phyloP scores from a whole-genome alignment of 2,888 invertebrate genomes.

The Digitonthophagus gazella region DNA sequence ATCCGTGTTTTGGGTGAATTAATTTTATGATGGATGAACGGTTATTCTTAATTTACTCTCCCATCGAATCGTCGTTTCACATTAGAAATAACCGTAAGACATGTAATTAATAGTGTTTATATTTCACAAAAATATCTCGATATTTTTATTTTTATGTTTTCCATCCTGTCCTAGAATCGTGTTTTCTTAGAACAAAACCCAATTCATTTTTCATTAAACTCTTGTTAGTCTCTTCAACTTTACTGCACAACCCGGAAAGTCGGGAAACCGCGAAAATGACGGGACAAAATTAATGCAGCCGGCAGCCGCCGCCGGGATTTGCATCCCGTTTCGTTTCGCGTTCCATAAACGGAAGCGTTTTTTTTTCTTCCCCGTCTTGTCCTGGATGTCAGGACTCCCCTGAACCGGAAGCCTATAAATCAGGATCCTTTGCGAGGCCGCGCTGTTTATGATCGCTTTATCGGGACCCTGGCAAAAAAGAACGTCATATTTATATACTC shows the following conservation, averaged over 20 bases:
- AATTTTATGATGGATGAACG: neutral
- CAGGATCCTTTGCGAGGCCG: conserved; percentile 18
- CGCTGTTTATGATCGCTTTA: conserved; percentile 21
- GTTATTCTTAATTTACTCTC: neutral
- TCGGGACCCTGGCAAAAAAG: conserved; percentile 7
- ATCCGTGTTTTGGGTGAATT: neutral
- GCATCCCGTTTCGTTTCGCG: conserved; percentile 4
- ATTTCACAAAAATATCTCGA: neutral
- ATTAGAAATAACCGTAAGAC: neutral
- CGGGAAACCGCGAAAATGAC: neutral
- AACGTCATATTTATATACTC: conserved; percentile 9
- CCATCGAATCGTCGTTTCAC: neutral
- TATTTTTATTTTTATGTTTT: neutral
- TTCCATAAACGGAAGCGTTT: conserved; percentile 5
- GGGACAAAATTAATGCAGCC: neutral
- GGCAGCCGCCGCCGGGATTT: conserved; percentile 4
- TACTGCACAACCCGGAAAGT: no score
- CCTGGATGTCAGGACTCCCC: neutral
- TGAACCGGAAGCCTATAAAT: conserved; percentile 19
- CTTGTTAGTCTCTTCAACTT: no score
- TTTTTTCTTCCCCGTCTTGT: neutral
- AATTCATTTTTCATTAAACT: neutral
- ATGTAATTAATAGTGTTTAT: neutral
- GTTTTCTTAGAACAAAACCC: neutral
- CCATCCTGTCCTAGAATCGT: no score